Base-by-base conservation (phyloP, 2,888 invertebrate species). In the Palloptera scutellata region DNA sequence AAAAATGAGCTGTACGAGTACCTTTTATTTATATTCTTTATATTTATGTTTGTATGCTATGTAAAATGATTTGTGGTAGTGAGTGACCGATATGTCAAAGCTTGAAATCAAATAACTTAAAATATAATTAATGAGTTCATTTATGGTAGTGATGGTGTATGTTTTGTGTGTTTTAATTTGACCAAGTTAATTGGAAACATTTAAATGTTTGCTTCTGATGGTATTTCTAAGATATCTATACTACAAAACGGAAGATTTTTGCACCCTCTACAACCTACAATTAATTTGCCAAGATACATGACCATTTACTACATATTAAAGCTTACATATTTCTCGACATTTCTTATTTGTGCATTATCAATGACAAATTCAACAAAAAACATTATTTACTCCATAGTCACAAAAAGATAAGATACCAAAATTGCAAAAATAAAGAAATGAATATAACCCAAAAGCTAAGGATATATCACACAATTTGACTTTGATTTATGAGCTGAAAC, bases 401-500 rank as follows among this genome's bases (percentile, higher is more conserved):
- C 19, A 19, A 20, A 53, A 19, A n/a, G 10, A 59, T 51, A 58
- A 30, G n/a, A 52, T 15, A 42, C 12, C 13, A 19, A 42, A 58
- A 42, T 6, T 41, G 10, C 17, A 58, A 15, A 19, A 43, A 48
- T 13, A 63, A 45, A 43, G 51, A 12, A 20, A 64, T 30, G 30
- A 30, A 64, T 17, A 65, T 45, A 53, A 45, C 43, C 13, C 15
- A 48, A 60, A 45, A 61, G 54, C 60, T 60, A 66, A 66, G 66
- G 66, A 61, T 66, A 61, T 57, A 61, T 66, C 61, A 66, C 59
- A 59, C 66, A 59, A 58, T 64, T 70, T 68, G 72, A 74, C 73
- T 71, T 71, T 74, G 74, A 74, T 74, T 73, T 74, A 74, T 73
- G 72, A 72, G 63, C 72, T 65, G 55, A 69, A 69, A 70, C 65